These are phyloP conservation scores for Oreochromis niloticus DNA, from an alignment of 2,113 vertebrate genomes.

Conservation along the genomic window DNA sequence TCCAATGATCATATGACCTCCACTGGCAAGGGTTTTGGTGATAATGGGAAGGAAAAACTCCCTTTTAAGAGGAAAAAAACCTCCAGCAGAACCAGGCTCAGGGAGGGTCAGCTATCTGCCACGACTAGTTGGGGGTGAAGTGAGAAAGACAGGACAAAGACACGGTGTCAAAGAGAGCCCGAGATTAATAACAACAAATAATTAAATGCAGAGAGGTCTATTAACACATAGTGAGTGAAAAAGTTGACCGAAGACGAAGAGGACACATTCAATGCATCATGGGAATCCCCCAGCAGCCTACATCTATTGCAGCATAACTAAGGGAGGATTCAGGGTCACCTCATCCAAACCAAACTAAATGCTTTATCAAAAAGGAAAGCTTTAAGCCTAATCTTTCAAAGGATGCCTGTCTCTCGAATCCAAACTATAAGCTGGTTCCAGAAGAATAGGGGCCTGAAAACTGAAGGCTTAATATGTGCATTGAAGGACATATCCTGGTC, in stretches of 20 bases:
- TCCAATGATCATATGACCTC: background rate
- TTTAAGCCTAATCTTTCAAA: background rate
- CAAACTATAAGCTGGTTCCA: background rate
- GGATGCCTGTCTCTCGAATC: background rate
- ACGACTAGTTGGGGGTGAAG: background rate
- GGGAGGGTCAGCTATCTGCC: accelerated
- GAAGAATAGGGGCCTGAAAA: background rate
- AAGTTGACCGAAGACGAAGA: background rate
- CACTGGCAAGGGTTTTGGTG: background rate
- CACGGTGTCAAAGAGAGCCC: background rate
- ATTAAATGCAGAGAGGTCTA: background rate
- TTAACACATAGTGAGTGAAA: background rate
- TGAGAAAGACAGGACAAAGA: background rate
- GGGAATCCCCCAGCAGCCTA: no score
- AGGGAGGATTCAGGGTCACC: background rate
- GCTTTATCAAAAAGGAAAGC: background rate
- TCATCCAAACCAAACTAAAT: accelerated
- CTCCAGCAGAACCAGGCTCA: background rate
- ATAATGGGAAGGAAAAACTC: background rate
- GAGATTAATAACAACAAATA: background rate
- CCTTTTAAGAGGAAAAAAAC: background rate
- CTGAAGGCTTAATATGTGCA: background rate
- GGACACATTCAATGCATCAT: no score
- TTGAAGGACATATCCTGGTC: background rate
- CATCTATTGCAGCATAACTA: background rate